Evolutionary conservation across 2,113 vertebrate species (phyloP), one percentile per base, ranked within the genome.

Genomic region (Nymphicus hollandicus): DNA sequence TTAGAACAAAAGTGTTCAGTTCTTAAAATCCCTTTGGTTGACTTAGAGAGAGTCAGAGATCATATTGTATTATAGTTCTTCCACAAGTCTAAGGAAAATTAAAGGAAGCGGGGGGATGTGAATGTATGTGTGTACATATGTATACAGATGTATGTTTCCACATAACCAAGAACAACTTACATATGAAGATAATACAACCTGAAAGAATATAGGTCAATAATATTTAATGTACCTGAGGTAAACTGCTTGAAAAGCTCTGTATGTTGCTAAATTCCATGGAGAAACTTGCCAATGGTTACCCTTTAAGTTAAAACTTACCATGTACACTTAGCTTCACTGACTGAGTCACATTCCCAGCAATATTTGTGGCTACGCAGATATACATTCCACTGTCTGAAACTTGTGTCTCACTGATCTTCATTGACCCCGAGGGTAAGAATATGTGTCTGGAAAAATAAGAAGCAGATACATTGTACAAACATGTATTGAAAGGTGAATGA

Each of bases 331-430:
- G 97, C 55, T 98, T 98, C 79, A 99, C 94, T 12, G 96, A 95
- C 70, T 98, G 98, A 90, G 98, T 99, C 88, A 98, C 96, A 70
- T 99, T 99, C 55, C 99, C 99, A 61, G 99, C 99, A 94, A 99
- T 99, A 96, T 99, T 99, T 87, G 99, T 98, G 87, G 99, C 99
- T 23, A 99, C 98, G 87, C 99, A 99, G 80, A 98, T 91, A 91
- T 99, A 99, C 81, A 98, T 97, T 81, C 99, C 99, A 80, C 95
- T 98, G 96, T 99, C 99, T 84, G 99, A 98, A 89, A 98, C 87
- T 16, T 98, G 98, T 28, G 98, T 98, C 74, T 99, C 98, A 4
- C 97, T 97, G 96, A 99, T 99, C 97, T 98, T 99, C 98, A 99
- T 98, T 22, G 99, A 99, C 39, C 99, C 99, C 27, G 99, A 99